Evolutionary conservation across 1,140 invertebrate genomes (phyloP), one percentile per base, ranked within the genome.

Genomic region (Rhynchophorus ferrugineus): DNA sequence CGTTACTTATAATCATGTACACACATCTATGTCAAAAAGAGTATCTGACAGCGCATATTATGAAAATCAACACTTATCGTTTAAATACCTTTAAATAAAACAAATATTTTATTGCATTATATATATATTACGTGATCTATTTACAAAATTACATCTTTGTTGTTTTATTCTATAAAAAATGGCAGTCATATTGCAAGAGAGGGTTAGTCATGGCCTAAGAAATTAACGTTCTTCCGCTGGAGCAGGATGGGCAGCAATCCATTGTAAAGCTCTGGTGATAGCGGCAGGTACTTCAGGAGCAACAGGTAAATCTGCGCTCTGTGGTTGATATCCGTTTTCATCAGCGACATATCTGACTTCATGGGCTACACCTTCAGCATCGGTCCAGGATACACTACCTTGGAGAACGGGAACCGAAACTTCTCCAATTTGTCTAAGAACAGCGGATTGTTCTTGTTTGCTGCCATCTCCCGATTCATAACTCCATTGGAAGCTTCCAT

Each of bases 201-300:
- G n/a, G n/a, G n/a, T n/a, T n/a, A n/a, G n/a, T n/a, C n/a, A n/a
- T n/a, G n/a, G n/a, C n/a, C n/a, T n/a, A n/a, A n/a, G n/a, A n/a
- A n/a, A n/a, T n/a, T n/a, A n/a, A n/a, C n/a, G n/a, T n/a, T n/a
- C n/a, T n/a, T n/a, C 18, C 21, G 1, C 41, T 2, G 41, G 18
- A 9, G 8, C 17, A 5, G 41, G 41, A 43, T 43, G 41, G 41
- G 41, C 41, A 11, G 41, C 41, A n/a, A 43, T 43, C 18, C 21
- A 43, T n/a, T 43, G 17, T 19, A 43, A 24, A 43, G 41, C 41
- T 19, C n/a, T 43, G 18, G n/a, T 19, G 19, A 43, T 19, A 2
- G 14, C 14, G 1, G 41, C 18, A 5, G 41, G 41, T 18, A 43
- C 17, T 6, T 20, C 41, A 6, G 41, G 41, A 2, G 17, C 3